phyloP scores from a whole-genome alignment of 2,113 vertebrate genomes.

The Setophaga kirtlandii region DNA sequence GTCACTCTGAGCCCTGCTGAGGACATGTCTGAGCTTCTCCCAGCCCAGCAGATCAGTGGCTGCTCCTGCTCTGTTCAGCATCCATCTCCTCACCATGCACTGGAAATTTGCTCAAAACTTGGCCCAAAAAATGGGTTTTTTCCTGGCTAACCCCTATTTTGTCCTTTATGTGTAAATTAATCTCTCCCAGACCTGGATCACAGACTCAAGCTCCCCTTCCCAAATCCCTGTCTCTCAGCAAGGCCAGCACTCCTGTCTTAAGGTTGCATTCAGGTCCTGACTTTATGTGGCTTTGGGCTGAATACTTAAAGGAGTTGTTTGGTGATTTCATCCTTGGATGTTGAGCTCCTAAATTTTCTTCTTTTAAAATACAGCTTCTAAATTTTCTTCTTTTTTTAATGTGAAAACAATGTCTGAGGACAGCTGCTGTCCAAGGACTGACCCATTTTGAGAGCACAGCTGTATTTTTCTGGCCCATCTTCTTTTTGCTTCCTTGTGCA shows the following conservation, averaged over 20 bases:
- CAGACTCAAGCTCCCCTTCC: background rate
- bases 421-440: background rate
- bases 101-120: background rate
- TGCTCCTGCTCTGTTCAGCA: fast-evolving
- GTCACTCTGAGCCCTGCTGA: background rate
- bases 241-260: background rate
- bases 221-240: background rate
- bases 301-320: background rate
- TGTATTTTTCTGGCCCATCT: background rate
- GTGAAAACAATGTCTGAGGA: background rate
- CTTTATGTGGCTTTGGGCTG: background rate
- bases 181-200: background rate
- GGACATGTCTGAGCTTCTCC: background rate
- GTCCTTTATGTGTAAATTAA: background rate
- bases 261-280: background rate
- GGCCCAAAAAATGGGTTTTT: too few species aligned
- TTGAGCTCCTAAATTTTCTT: background rate
- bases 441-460: background rate
- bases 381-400: background rate
- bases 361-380: background rate
- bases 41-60: background rate
- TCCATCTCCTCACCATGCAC: background rate
- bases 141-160: background rate
- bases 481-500: background rate
- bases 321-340: background rate